Evolutionary conservation across 2,113 vertebrate species (phyloP).

Genomic region (Origma solitaria): DNA sequence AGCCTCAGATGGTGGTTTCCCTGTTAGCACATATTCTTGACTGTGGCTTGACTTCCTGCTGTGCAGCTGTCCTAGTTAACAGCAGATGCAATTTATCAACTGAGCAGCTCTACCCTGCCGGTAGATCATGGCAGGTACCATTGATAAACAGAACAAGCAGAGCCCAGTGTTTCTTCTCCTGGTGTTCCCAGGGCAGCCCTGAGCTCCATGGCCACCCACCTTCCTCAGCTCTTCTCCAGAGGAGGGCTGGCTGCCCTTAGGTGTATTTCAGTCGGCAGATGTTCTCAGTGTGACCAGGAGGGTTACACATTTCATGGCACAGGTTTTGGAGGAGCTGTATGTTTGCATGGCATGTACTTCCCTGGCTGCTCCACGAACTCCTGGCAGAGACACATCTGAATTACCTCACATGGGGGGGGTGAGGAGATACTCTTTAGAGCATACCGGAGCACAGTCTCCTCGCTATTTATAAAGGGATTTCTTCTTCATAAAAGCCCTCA

Average conservation of each 20-base stretch:
- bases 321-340: neutral
- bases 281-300: no score
- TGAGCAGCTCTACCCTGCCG: neutral
- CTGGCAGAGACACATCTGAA: neutral
- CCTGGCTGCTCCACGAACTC: neutral
- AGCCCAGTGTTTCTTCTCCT: neutral
- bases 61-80: neutral
- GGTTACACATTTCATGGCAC: neutral
- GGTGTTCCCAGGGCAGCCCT: neutral
- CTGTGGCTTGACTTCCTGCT: neutral
- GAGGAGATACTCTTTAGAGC: neutral
- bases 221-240: neutral
- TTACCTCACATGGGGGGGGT: neutral
- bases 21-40: neutral
- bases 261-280: accelerated
- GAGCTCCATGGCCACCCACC: neutral
- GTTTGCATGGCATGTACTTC: no score
- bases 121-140: neutral
- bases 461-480: neutral
- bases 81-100: neutral
- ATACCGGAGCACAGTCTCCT: neutral
- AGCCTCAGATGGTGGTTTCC: neutral
- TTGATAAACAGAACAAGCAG: neutral
- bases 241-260: neutral
- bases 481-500: neutral